These are phyloP conservation scores for Girardinus metallicus DNA, from an alignment of 2,797 vertebrate species.

Conservation along the genomic window DNA sequence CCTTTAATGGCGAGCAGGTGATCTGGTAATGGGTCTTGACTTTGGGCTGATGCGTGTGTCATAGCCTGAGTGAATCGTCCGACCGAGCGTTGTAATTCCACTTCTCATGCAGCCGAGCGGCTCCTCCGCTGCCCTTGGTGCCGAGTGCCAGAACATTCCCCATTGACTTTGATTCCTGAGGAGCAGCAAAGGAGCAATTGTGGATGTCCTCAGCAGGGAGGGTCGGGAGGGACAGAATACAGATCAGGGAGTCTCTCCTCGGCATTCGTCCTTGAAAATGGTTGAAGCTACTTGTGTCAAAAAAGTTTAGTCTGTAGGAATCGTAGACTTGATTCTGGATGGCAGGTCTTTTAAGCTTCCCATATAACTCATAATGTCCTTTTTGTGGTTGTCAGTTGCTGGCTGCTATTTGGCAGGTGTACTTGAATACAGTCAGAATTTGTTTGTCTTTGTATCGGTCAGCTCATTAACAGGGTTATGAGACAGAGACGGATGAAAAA, in stretches of 20 bases:
- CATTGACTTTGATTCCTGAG: constrained; percentile 70
- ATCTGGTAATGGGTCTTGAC: constrained; percentile 10
- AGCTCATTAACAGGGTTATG: background rate
- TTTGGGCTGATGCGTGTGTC: constrained; percentile 11
- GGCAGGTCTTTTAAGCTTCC: background rate
- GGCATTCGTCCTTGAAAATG: constrained; percentile 64
- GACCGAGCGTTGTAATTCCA: constrained; percentile 31
- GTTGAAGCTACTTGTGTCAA: constrained; percentile 12
- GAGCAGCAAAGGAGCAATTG: constrained; percentile 57
- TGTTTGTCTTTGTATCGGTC: background rate
- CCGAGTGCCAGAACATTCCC: constrained; percentile 49
- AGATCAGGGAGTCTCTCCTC: constrained; percentile 59
- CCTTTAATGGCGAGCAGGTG: constrained; percentile 68
- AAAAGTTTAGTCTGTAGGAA: constrained; percentile 27
- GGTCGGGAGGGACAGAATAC: constrained; percentile 65
- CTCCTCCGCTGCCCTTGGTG: constrained; percentile 48
- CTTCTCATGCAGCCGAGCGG: constrained; percentile 51
- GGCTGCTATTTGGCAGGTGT: background rate
- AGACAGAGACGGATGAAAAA: background rate
- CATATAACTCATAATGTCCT: constrained; percentile 3
- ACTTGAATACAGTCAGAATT: background rate
- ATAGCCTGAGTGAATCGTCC: constrained; percentile 9
- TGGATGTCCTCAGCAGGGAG: constrained; percentile 63
- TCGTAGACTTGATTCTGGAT: background rate
- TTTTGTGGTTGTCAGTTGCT: background rate